These are phyloP conservation scores for Syrmaticus mikado DNA, from an alignment of 2,113 vertebrate genomes.

Conservation along the genomic window DNA sequence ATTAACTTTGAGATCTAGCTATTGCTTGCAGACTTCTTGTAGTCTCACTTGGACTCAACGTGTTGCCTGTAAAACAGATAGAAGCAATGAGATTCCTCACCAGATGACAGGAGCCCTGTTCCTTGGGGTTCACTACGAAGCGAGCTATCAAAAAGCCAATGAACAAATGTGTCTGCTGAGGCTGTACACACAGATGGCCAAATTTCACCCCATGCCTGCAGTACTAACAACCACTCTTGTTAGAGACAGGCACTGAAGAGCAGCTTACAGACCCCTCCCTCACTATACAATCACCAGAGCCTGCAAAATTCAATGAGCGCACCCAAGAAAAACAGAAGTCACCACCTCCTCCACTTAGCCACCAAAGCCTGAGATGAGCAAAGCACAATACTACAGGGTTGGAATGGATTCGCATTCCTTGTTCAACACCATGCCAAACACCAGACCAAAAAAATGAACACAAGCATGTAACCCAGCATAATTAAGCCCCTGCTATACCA, in stretches of 20 bases:
- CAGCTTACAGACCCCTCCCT: background rate
- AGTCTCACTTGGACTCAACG: background rate
- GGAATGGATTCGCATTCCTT: background rate
- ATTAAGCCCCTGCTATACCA: background rate
- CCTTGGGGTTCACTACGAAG: background rate
- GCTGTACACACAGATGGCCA: background rate
- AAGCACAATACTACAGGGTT: background rate
- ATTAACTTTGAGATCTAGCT: background rate
- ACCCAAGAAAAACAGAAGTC: background rate
- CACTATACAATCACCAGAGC: background rate
- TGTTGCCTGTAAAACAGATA: background rate
- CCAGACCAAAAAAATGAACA: background rate
- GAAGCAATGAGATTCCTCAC: background rate
- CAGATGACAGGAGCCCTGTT: background rate
- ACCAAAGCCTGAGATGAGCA: background rate
- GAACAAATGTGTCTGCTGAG: conserved; percentile 8
- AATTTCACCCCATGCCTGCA: background rate
- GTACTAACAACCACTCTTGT: background rate
- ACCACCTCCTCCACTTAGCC: background rate
- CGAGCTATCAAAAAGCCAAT: background rate
- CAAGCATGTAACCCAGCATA: background rate
- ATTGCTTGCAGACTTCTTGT: background rate
- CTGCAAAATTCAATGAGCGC: background rate
- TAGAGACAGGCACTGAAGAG: background rate
- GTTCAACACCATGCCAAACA: background rate